Base-by-base conservation (phyloP, 2,113 vertebrate genomes). In the Microcebus tavaratra region DNA sequence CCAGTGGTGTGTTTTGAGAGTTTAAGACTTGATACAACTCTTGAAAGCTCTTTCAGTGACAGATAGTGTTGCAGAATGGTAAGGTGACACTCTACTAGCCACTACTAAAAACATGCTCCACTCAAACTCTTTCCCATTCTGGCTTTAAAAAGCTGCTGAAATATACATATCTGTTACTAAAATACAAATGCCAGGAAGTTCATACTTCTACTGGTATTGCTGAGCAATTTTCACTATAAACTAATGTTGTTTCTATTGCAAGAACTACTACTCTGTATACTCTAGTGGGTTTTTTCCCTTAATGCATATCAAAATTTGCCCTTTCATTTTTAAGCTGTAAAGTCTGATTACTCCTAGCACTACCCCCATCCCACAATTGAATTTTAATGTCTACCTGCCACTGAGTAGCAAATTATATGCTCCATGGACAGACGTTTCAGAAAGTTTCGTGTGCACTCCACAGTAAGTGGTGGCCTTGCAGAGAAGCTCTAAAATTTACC, bases 51-150 rank as follows among this genome's bases (percentile, higher is more conserved):
- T 90, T 97, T 94, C 83, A 57, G 23, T 73, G 76, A 95, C 29
- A 79, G 72, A 95, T 92, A 97, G 78, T 95, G 73, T 80, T 97
- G 79, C 88, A 94, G 93, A 97, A 97, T 15, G 45, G 93, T 95
- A 98, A 98, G 27, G 82, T 90, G 82, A 97, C 67, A 93, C 92
- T 45, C 45, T 36, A 86, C 57, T 80, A 83, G 39, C 84, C 50
- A 79, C 89, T 84, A 95, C 59, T 87, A 91, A 96, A 84, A 97
- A 94, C n/a, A 95, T 34, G 90, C 34, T 73, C 25, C 53, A 93
- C 57, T 96, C 81, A 88, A 94, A 89, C 73, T 75, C 68, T 90
- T 91, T 88, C 34, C 45, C 45, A 96, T 70, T 78, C 63, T 87
- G 79, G 84, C 65, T 90, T 95, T 78, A 73, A 78, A 85, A 65